Evolutionary conservation across 2,113 vertebrate genomes (phyloP).

Genomic region (Halcyon senegalensis): DNA sequence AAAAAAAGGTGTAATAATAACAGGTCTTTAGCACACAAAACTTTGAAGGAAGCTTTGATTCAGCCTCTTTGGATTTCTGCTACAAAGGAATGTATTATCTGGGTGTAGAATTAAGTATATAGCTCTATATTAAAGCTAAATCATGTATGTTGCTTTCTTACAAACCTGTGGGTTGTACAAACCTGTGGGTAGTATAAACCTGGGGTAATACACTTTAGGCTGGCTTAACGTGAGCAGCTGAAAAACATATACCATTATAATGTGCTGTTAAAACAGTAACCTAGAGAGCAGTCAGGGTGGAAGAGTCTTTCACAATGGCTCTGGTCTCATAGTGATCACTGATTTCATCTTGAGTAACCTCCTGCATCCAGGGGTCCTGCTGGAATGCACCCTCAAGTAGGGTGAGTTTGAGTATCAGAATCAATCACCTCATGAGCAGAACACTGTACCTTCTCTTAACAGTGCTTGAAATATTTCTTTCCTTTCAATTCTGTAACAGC

Average conservation of each 20-base stretch:
- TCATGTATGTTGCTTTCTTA: background rate
- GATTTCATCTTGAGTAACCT: background rate
- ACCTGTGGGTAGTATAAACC: background rate
- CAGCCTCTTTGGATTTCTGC: background rate
- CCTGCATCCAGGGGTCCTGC: background rate
- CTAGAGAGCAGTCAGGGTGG: background rate
- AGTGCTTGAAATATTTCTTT: background rate
- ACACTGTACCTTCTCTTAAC: background rate
- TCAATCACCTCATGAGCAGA: rapidly evolving
- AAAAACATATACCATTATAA: background rate
- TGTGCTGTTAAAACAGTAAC: background rate
- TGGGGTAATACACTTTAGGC: background rate
- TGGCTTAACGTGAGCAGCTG: background rate
- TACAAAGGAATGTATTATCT: background rate
- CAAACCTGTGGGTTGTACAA: background rate
- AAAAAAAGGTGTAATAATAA: background rate
- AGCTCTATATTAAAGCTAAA: background rate
- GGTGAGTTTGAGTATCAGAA: background rate
- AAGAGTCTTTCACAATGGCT: background rate
- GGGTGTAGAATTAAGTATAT: background rate
- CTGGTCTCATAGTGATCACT: background rate
- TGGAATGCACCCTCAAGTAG: background rate
- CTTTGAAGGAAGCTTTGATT: background rate
- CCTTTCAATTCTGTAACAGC: background rate
- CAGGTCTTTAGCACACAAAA: background rate